Conservation (phyloP, 2,113 vertebrate genomes). For the Phainopepla nitens region DNA sequence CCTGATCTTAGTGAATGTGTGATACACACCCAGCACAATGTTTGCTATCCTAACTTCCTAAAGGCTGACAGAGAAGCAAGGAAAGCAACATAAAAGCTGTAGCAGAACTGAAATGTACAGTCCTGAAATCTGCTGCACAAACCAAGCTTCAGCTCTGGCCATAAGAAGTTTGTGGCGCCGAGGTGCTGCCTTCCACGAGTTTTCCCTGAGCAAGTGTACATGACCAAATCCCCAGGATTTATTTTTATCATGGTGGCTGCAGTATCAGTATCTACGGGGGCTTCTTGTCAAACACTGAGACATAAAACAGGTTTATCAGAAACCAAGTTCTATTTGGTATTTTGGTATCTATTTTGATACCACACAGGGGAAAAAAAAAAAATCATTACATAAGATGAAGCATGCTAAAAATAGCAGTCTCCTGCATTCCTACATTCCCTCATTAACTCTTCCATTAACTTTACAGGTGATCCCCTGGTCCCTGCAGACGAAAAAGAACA, state of each 20-base stretch:
- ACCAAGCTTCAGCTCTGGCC: background rate
- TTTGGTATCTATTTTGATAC: conserved; percentile 59
- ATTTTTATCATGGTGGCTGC: background rate
- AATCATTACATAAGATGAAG: conserved; percentile 35
- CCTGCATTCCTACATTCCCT: conserved; percentile 43
- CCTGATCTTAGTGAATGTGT: background rate
- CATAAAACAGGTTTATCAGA: conserved; percentile 53
- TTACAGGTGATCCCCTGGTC: background rate
- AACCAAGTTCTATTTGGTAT: conserved; percentile 42
- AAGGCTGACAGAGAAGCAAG: background rate
- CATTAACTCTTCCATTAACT: conserved; percentile 62
- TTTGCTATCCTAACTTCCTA: background rate
- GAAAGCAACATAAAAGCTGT: background rate
- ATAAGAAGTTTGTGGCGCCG: background rate
- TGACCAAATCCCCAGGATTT: background rate
- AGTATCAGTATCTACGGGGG: background rate
- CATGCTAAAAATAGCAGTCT: conserved; percentile 58
- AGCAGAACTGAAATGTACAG: background rate
- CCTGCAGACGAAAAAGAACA: background rate
- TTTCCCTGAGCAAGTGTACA: background rate
- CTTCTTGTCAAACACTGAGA: conserved; percentile 15
- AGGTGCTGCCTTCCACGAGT: background rate
- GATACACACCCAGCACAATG: background rate
- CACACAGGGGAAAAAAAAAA: background rate
- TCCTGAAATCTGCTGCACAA: background rate